phyloP scores from a whole-genome alignment of 2,797 vertebrate genomes.

The Gallinago nigripennis region DNA sequence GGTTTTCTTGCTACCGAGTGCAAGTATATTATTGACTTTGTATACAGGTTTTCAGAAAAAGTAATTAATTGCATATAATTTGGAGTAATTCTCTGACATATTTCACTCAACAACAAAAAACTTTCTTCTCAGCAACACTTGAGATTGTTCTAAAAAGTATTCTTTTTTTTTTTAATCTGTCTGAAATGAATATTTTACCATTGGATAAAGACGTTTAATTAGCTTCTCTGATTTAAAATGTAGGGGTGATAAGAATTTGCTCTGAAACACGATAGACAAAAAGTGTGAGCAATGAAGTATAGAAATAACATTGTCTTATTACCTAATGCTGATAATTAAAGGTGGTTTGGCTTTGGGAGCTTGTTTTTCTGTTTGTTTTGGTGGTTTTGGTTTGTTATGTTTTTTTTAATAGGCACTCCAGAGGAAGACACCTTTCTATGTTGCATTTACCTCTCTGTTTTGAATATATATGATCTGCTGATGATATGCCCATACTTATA shows the following conservation, averaged over 20 bases:
- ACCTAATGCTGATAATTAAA: not conserved
- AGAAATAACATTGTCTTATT: not conserved
- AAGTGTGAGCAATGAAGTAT: not conserved
- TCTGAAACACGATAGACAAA: not conserved
- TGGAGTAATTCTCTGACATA: not conserved
- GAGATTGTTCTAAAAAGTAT: not conserved
- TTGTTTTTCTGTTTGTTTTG: not conserved
- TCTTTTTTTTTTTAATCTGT: not conserved
- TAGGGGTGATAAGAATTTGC: not conserved
- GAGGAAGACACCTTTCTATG: not conserved
- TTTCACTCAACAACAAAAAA: not conserved
- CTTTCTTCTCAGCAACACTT: not conserved
- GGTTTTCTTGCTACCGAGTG: not conserved
- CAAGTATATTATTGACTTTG: not conserved
- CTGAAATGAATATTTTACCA: not conserved
- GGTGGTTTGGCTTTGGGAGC: not conserved
- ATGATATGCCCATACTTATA: not conserved
- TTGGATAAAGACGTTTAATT: not conserved
- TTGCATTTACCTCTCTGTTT: not conserved
- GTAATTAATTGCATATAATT: not conserved
- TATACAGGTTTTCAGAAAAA: not conserved
- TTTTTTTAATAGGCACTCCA: not conserved
- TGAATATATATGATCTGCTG: not conserved
- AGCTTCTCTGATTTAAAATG: not conserved
- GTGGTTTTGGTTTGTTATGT: not conserved